A percentile compares a stretch with the other conserved stretches of the same genome.
Evolutionary conservation across 2,888 invertebrate genomes (phyloP).

Genomic region (Scotopteryx bipunctaria): DNA sequence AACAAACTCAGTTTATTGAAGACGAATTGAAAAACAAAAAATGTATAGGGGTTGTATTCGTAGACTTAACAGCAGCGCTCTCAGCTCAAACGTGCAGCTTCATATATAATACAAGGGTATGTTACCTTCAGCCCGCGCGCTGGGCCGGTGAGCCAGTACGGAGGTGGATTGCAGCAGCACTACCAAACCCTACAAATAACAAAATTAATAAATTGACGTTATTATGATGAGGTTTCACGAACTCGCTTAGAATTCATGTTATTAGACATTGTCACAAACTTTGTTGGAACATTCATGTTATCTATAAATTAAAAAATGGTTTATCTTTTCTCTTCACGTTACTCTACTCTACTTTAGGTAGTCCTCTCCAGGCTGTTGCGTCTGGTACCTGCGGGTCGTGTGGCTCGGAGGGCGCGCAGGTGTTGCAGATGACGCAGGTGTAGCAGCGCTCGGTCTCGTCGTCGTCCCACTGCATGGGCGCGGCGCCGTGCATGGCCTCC

Average conservation of each 20-base stretch:
- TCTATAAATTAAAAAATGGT: no score
- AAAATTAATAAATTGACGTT: background rate
- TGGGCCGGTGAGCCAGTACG: constrained; percentile 89
- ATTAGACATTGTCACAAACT: no score
- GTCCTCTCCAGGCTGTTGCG: no score
- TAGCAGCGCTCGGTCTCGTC: constrained; percentile 88
- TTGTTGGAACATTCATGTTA: no score
- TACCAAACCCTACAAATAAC: constrained; percentile 87
- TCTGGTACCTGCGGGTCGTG: constrained; percentile 64
- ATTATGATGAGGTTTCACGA: background rate
- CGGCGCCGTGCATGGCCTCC: constrained; percentile 69
- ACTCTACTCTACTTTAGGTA: no score
- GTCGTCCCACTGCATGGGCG: constrained; percentile 84
- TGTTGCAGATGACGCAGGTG: constrained; percentile 98
- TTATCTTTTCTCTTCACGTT: no score
- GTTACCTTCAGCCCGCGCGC: constrained; percentile 49
- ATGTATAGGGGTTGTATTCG: no score
- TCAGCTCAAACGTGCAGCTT: no score
- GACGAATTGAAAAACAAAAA: no score
- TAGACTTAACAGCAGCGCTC: no score
- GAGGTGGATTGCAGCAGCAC: constrained; percentile 94
- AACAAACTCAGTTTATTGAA: background rate
- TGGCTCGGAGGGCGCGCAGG: constrained; percentile 92
- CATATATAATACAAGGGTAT: no score
- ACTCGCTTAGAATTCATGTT: no score